Evolutionary conservation across 2,797 vertebrate genomes (phyloP).

Genomic region (Anabas testudineus): DNA sequence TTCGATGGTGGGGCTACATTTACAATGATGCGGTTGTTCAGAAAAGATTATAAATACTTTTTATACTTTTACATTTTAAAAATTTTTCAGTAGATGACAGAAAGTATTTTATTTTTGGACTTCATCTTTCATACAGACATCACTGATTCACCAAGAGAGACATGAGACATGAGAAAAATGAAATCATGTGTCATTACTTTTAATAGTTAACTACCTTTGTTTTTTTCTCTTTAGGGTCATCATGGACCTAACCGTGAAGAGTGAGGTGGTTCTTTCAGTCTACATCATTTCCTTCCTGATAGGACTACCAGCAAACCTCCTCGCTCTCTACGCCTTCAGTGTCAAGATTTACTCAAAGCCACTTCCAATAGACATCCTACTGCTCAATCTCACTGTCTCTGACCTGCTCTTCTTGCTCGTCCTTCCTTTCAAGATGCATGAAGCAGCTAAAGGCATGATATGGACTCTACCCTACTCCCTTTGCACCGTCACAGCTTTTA

Average conservation of each 20-base stretch:
- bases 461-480: slow-evolving; percentile 74
- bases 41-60: too few relatives aligned
- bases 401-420: too few relatives aligned
- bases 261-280: slow-evolving; percentile 67
- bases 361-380: too few relatives aligned
- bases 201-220: slow-evolving; percentile 4
- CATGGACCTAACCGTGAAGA: slow-evolving; percentile 3
- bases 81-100: too few relatives aligned
- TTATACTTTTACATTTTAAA: too few relatives aligned
- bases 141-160: slow-evolving; percentile 38
- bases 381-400: too few relatives aligned
- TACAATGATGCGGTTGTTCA: not conserved
- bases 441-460: slow-evolving; percentile 63
- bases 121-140: not conserved
- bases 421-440: slow-evolving; percentile 87
- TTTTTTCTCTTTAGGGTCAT: slow-evolving; percentile 19
- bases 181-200: not conserved
- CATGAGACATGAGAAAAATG: not conserved
- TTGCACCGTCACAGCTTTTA: slow-evolving; percentile 84
- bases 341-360: slow-evolving; percentile 75
- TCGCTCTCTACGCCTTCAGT: slow-evolving; percentile 82
- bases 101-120: too few relatives aligned
- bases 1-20: too few relatives aligned
- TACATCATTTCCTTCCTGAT: slow-evolving; percentile 84
- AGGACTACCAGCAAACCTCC: slow-evolving; percentile 85